Evolutionary conservation across 2,113 vertebrate genomes (phyloP), one percentile per base, ranked within the genome.

Genomic region (Gyps fulvus): DNA sequence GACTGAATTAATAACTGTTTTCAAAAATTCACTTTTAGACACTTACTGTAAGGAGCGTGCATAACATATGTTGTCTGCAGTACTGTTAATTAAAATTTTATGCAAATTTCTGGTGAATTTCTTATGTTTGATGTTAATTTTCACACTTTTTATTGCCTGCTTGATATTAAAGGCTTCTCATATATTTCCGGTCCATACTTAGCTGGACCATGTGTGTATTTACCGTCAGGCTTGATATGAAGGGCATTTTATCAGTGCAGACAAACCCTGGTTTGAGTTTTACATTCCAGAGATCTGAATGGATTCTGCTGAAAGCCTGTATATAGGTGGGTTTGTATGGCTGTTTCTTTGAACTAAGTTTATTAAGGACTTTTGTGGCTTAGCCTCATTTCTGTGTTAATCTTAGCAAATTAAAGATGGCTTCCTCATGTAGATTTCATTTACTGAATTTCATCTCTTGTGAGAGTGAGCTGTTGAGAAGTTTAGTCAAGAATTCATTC

Each of bases 331-430:
- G 38, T 95, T 96, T 91, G 32, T 95, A 16, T 27, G 69, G 62
- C 61, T 89, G 47, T 63, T 89, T 7, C 86, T 95, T 91, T 87
- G 61, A 91, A 54, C 77, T 57, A 52, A 87, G 9, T 89, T 79
- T 52, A 19, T 79, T 71, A 91, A 91, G 61, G 83, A 82, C 57
- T 95, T 95, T 74, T 58, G 86, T 92, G 96, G 92, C 80, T 92
- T 95, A 95, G 89, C 92, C 61, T 90, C n/a, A 16, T 40, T 71
- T 93, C 77, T 91, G 26, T 84, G 63, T 92, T 81, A 78, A 88
- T 89, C 76, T 92, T 81, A 78, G 80, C 86, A 93, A 89, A 87
- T 94, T 82, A 76, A 87, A 91, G 70, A 71, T 63, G 29, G 72
- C 84, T 95, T 89, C 79, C 90, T 81, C 20, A 1, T 36, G 49